phyloP scores from a whole-genome alignment of 2,888 invertebrate species.

The Drosophila prolongata region DNA sequence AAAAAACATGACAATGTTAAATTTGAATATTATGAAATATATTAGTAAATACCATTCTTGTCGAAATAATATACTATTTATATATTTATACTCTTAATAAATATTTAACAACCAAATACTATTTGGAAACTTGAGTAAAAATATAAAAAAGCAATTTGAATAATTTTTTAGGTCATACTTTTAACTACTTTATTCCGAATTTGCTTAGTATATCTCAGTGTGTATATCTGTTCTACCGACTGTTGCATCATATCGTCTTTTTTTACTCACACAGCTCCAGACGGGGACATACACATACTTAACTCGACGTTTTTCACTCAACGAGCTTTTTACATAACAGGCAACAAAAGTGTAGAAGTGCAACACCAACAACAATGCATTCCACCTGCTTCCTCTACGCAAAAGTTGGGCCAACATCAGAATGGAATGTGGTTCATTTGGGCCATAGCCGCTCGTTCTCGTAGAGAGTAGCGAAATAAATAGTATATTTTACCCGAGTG shows the following conservation, averaged over 20 bases:
- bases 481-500: constrained; percentile 76
- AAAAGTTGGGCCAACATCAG: constrained; percentile 67
- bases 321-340: constrained; percentile 70
- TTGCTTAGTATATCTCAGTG: neutral
- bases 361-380: constrained; percentile 66
- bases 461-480: constrained; percentile 70
- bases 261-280: constrained; percentile 39
- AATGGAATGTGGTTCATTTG: constrained; percentile 71
- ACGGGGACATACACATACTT: constrained; percentile 60
- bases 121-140: too few relatives aligned
- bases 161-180: too few relatives aligned
- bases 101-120: too few relatives aligned
- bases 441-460: constrained; percentile 36
- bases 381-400: constrained; percentile 52
- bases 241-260: constrained; percentile 60
- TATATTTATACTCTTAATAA: too few relatives aligned
- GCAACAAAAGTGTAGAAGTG: constrained; percentile 73
- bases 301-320: constrained; percentile 80
- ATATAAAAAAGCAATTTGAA: too few relatives aligned
- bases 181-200: neutral
- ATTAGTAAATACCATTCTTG: too few relatives aligned
- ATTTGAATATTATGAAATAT: too few relatives aligned
- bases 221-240: constrained; percentile 20
- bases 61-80: too few relatives aligned
- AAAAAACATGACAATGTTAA: too few relatives aligned